Evolutionary conservation across 2,888 invertebrate species (phyloP).

Genomic region (Sabellastarte sp.): DNA sequence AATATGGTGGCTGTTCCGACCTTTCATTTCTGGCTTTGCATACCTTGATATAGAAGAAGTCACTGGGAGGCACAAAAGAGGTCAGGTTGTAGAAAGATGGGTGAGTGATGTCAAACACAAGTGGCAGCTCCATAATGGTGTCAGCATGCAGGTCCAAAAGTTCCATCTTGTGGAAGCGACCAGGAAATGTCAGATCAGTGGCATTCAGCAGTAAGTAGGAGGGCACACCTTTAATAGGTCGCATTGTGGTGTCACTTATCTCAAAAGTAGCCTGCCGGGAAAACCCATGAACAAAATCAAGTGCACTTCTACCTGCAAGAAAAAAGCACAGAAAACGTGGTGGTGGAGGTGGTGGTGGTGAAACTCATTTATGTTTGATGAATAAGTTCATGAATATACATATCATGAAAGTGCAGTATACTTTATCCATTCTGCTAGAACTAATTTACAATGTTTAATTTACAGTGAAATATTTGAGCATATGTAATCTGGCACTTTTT

Average conservation of each 20-base stretch:
- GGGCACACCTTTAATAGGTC: slow-evolving; percentile 65
- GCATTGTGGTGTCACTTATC: slow-evolving; percentile 64
- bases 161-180: slow-evolving; percentile 48
- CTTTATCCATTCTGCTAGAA: too few species aligned
- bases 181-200: slow-evolving; percentile 58
- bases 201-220: slow-evolving; percentile 61
- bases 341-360: too few species aligned
- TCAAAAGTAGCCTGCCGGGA: slow-evolving; percentile 63
- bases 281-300: slow-evolving; percentile 71
- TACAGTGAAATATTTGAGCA: too few species aligned
- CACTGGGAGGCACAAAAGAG: slow-evolving; percentile 68
- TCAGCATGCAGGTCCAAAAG: slow-evolving; percentile 53
- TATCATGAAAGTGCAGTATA: too few species aligned
- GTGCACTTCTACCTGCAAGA: slow-evolving; percentile 65
- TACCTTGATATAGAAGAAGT: slow-evolving; percentile 70
- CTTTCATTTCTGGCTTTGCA: too few species aligned
- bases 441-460: too few species aligned
- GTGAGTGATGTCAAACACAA: slow-evolving; percentile 40
- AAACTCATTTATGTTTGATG: too few species aligned
- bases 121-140: slow-evolving; percentile 41
- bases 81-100: slow-evolving; percentile 63
- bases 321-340: too few species aligned
- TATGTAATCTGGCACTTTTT: too few species aligned
- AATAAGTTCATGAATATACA: too few species aligned
- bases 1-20: too few species aligned